Evolutionary conservation across 2,113 vertebrate genomes (phyloP).

Genomic region (Mormoops blainvillei): DNA sequence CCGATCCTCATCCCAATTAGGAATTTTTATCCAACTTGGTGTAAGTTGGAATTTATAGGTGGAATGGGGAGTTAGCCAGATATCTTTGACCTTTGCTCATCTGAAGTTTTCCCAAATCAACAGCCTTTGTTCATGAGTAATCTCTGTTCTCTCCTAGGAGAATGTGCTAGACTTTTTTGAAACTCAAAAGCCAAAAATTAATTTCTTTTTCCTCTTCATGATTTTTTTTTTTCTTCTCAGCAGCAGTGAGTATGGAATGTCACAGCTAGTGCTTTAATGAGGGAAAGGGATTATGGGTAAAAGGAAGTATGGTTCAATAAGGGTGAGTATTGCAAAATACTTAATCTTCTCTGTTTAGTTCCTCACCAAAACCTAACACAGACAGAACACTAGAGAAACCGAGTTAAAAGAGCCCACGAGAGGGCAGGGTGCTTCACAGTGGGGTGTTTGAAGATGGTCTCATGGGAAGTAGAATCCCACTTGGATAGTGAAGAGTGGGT

Average conservation of each 20-base stretch:
- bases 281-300: background rate
- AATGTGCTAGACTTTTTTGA: background rate
- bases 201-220: background rate
- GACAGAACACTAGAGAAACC: background rate
- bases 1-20: background rate
- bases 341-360: background rate
- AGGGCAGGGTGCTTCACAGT: background rate
- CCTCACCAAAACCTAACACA: background rate
- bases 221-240: background rate
- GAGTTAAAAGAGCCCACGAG: background rate
- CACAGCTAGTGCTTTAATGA: background rate
- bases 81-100: background rate
- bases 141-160: background rate
- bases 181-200: background rate
- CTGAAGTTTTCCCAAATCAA: background rate
- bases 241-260: background rate
- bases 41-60: background rate
- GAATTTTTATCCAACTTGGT: background rate
- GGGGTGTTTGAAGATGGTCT: background rate
- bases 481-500: background rate
- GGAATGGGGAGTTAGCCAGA: background rate
- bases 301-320: background rate
- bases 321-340: background rate
- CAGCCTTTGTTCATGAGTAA: background rate
- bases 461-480: background rate